Conservation (phyloP, 2,888 invertebrate genomes). For the Aproaerema taeniolella region DNA sequence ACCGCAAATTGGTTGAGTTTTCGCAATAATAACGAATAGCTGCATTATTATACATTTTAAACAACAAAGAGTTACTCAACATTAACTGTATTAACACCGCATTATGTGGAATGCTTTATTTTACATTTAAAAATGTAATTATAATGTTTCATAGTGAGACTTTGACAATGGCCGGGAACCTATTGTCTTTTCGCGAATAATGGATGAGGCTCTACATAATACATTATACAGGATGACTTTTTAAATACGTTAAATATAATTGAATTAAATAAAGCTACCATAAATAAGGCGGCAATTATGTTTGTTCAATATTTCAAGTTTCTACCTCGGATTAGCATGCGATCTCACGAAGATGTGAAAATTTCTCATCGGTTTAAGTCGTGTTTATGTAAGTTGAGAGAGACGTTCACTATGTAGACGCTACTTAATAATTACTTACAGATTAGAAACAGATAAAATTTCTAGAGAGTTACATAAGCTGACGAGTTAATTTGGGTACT, state of each 20-base stretch:
- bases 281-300: slow-evolving; percentile 40
- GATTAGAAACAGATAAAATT: too few species aligned
- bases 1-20: slow-evolving; percentile 48
- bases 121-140: slow-evolving; percentile 64
- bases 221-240: slow-evolving; percentile 42
- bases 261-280: slow-evolving; percentile 39
- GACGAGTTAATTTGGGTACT: too few species aligned
- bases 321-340: slow-evolving; percentile 26
- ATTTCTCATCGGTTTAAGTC: slow-evolving; percentile 51
- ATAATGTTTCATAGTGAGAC: slow-evolving; percentile 53
- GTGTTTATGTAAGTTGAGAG: slow-evolving; percentile 2
- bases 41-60: slow-evolving; percentile 15
- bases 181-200: slow-evolving; percentile 57
- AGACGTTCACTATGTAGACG: too few species aligned
- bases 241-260: slow-evolving; percentile 45
- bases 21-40: slow-evolving; percentile 42
- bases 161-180: slow-evolving; percentile 70
- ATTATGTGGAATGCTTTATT: slow-evolving; percentile 52
- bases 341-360: slow-evolving; percentile 25
- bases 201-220: slow-evolving; percentile 54
- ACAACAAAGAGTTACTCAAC: slow-evolving; percentile 48
- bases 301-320: slow-evolving; percentile 53
- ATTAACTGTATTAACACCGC: slow-evolving; percentile 61
- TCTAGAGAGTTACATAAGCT: too few species aligned
- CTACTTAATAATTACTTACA: neutral